These are phyloP conservation scores for Mus spretus DNA, from an alignment of 2,797 vertebrate genomes.

Conservation along the genomic window DNA sequence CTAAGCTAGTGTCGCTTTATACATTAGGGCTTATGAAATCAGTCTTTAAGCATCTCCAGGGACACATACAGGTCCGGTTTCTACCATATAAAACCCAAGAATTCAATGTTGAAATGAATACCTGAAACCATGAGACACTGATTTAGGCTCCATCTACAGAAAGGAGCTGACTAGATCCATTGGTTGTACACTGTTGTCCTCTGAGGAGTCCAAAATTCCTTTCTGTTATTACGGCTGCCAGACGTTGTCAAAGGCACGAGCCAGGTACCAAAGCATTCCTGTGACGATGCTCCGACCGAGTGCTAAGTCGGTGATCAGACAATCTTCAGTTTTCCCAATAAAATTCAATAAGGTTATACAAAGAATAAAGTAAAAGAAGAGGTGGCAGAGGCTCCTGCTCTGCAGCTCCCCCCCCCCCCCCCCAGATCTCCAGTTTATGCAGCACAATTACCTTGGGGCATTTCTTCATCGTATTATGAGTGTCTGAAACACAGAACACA, in stretches of 20 bases:
- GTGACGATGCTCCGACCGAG: neutral
- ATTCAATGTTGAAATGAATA: neutral
- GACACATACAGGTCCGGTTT: neutral
- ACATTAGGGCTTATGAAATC: neutral
- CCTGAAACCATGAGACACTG: neutral
- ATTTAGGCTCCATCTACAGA: neutral
- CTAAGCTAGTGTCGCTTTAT: neutral
- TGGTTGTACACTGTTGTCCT: neutral
- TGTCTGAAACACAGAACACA: constrained; percentile 67
- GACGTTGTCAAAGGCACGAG: neutral
- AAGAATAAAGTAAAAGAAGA: neutral
- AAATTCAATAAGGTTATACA: constrained; percentile 49
- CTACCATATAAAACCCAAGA: neutral
- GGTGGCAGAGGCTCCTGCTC: neutral
- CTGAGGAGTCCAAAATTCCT: neutral
- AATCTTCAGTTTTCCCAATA: constrained; percentile 31
- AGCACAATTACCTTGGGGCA: constrained; percentile 33
- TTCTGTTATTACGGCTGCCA: neutral
- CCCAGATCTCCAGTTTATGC: neutral
- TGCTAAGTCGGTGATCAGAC: constrained; percentile 16
- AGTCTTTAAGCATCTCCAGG: constrained; percentile 18
- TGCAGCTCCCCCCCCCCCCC: too few species aligned
- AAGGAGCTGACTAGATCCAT: neutral
- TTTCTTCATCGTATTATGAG: constrained; percentile 59
- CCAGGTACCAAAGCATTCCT: constrained; percentile 5